Evolutionary conservation across 2,113 vertebrate species (phyloP), one percentile per base, ranked within the genome.

Genomic region (Grammomys dolichurus): DNA sequence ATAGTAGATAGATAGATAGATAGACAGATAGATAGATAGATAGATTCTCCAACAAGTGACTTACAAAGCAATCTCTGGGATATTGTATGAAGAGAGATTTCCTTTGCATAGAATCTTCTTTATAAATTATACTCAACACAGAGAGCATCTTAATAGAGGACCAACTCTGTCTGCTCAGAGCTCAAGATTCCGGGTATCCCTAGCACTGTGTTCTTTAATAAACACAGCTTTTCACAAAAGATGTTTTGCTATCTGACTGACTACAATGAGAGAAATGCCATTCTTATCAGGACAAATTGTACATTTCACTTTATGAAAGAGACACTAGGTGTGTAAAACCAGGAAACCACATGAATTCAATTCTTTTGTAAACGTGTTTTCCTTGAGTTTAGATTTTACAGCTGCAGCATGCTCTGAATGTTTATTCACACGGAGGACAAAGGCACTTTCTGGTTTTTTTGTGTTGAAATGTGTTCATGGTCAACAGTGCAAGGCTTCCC

Each of bases 271-370:
- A 40, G 31, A 92, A 92, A 93, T 93, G 81, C 87, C 88, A 95
- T 95, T 94, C 90, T 81, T 93, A 95, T 93, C 81, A 77, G 93
- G 95, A 93, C n/a, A 93, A 80, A 96, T 95, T 89, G 36, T 92
- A 91, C 73, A 75, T 97, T 97, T 96, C 84, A 87, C 90, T 96
- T 97, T 95, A 90, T 94, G 90, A 95, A 95, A 96, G 93, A 97
- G 43, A 67, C 67, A 78, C 33, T 85, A 73, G 92, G 72, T 91
- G n/a, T 96, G 67, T 90, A 77, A 94, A 93, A 95, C 76, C 75
- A 90, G 88, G 67, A 97, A 97, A 96, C 93, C 92, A 70, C 76
- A 67, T 92, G 89, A 72, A 70, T 94, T 97, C 97, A 95, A 96
- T 84, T 89, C 95, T 51, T 95, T 95, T 97, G 92, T 95, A 93